Evolutionary conservation across 2,888 invertebrate species (phyloP).

Genomic region (Calameuta idolon): DNA sequence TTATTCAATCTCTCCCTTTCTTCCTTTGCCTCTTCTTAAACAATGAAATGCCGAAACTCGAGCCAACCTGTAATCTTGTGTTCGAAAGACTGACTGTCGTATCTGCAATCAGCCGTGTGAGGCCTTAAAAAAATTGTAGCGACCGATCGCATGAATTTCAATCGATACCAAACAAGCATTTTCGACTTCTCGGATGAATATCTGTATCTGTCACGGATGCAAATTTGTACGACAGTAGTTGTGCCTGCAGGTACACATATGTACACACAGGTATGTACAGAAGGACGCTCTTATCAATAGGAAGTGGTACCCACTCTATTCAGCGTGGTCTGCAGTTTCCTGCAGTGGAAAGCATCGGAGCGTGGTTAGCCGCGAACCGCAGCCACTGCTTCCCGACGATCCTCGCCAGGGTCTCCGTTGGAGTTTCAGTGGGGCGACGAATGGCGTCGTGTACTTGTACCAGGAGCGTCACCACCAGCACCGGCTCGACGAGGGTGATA

Average conservation of each 20-base stretch:
- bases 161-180: not conserved
- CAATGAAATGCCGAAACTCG: not conserved
- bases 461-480: not conserved
- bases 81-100: not conserved
- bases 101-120: not conserved
- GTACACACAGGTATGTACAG: no score
- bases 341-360: slow-evolving; percentile 63
- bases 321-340: slow-evolving; percentile 37
- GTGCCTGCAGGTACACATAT: not conserved
- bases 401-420: slow-evolving; percentile 11
- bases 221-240: not conserved
- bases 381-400: slow-evolving; percentile 55
- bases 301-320: slow-evolving; percentile 9
- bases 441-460: slow-evolving; percentile 12
- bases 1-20: not conserved
- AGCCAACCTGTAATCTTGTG: not conserved
- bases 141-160: not conserved
- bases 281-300: not conserved
- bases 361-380: slow-evolving; percentile 65
- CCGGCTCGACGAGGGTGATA: not conserved
- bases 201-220: not conserved
- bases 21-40: slow-evolving; percentile 2
- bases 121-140: not conserved
- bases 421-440: slow-evolving; percentile 6
- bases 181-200: not conserved